Base-by-base conservation (phyloP, 1,140 invertebrate species). In the Apis cerana region DNA sequence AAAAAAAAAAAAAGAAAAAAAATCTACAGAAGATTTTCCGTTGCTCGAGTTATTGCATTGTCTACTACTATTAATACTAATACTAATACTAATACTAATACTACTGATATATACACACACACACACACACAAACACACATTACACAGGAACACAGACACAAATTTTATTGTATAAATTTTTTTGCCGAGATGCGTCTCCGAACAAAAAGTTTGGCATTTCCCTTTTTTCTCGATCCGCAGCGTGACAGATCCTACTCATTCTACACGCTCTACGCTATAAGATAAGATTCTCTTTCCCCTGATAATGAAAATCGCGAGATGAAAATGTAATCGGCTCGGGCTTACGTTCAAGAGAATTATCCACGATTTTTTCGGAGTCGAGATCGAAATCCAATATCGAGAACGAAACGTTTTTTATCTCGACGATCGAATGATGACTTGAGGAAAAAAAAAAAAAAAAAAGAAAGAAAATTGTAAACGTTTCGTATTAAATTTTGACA, bases 141-240 rank as follows among this genome's bases (percentile, higher is more conserved):
- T 43, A 62, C 61, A 62, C 27, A 27, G 27, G 23, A 62, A 72
- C 54, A 19, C 50, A 56, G n/a, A 89, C 89, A 91, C 90, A 89
- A 90, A 91, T 92, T 91, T 91, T 91, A 92, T 91, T 90, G 85
- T 88, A 92, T 91, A 90, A 91, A 92, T 92, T 92, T 75, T 43
- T 43, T 43, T 88, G 85, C 89, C 87, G 88, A 89, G 90, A 81
- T 80, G 79, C 80, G 88, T 80, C 85, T 90, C 81, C 88, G 87
- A 91, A 89, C 87, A 77, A 90, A 85, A 91, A 84, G 33, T 43
- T 87, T 70, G 84, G 78, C 70, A 75, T 85, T 75, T 54, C 7
- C 67, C 69, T 84, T 80, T 82, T 84, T 70, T 54, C 84, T 86
- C 65, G 76, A 67, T 65, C 70, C 48, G 12, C 54, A 27, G n/a